A percentile compares a stretch with the other conserved stretches of the same genome.
Evolutionary conservation across 2,113 vertebrate genomes (phyloP).

Genomic region (Fukomys damarensis): DNA sequence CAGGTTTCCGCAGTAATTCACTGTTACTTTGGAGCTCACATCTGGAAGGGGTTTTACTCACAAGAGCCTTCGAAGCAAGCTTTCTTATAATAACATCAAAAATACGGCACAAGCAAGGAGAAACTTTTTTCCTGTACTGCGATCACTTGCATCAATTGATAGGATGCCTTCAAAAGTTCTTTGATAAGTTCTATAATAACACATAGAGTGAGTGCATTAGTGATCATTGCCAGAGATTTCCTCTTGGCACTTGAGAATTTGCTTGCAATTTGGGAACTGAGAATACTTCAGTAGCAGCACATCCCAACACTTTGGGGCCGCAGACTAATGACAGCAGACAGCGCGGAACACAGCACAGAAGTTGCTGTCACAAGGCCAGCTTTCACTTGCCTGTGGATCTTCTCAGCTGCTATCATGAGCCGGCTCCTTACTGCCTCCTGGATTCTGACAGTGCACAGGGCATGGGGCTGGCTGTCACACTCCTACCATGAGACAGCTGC

Average conservation of each 20-base stretch:
- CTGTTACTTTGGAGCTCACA: background rate
- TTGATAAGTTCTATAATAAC: slow-evolving; percentile 18
- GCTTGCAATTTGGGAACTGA: slow-evolving; percentile 26
- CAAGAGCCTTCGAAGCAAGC: background rate
- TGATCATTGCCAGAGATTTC: background rate
- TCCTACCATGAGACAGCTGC: background rate
- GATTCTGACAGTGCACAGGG: background rate
- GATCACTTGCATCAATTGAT: background rate
- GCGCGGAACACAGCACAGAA: background rate
- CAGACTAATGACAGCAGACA: background rate
- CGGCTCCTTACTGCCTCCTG: background rate
- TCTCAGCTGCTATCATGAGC: background rate
- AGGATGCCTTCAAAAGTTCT: background rate
- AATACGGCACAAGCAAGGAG: background rate
- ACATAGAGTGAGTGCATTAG: slow-evolving; percentile 18
- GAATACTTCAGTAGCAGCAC: background rate
- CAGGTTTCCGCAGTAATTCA: background rate
- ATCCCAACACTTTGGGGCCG: background rate
- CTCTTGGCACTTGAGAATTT: slow-evolving; percentile 17
- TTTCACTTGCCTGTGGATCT: background rate
- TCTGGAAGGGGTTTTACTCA: background rate
- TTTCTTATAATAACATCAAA: background rate
- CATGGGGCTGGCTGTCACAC: background rate
- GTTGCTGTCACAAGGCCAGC: background rate
- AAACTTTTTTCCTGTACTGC: background rate